phyloP scores from a whole-genome alignment of 1,140 invertebrate species.

The Glossosoma conforme region DNA sequence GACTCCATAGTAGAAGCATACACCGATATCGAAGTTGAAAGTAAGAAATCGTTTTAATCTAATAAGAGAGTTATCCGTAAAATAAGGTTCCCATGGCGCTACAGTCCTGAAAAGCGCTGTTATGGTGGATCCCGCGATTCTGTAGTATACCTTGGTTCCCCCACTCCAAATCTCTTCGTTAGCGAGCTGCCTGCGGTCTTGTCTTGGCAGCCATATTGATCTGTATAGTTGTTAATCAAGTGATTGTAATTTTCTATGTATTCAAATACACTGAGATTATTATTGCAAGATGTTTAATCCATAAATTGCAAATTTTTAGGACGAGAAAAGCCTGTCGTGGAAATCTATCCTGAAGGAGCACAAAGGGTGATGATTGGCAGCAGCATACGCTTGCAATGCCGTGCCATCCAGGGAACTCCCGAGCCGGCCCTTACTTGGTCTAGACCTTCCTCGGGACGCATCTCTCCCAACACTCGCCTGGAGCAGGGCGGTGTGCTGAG shows the following conservation, averaged over 20 bases:
- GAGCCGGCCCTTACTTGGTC: slow-evolving; percentile 72
- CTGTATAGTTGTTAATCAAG: too few species aligned
- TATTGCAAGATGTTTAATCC: not conserved
- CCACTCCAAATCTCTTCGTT: too few species aligned
- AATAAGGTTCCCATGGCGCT: too few species aligned
- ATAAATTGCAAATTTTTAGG: slow-evolving; percentile 51
- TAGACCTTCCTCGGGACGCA: slow-evolving; percentile 60
- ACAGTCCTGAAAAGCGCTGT: too few species aligned
- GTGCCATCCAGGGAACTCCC: slow-evolving; percentile 69
- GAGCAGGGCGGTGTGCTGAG: slow-evolving; percentile 64
- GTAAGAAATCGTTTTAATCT: too few species aligned
- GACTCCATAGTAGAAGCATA: slow-evolving; percentile 58
- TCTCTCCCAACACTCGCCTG: slow-evolving; percentile 62
- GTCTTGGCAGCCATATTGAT: too few species aligned
- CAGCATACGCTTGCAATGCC: slow-evolving; percentile 73
- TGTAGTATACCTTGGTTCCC: too few species aligned
- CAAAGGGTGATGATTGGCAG: slow-evolving; percentile 62
- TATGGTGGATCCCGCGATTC: too few species aligned
- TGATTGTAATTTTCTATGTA: too few species aligned
- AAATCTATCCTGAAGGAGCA: slow-evolving; percentile 66
- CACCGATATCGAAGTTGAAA: slow-evolving; percentile 78
- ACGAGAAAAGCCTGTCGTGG: slow-evolving; percentile 71
- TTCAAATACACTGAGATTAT: too few species aligned
- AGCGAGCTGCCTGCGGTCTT: too few species aligned
- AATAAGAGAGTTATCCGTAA: too few species aligned